These are phyloP conservation scores for Ypsolopha sequella DNA, from an alignment of 2,888 invertebrate genomes.

Conservation along the genomic window DNA sequence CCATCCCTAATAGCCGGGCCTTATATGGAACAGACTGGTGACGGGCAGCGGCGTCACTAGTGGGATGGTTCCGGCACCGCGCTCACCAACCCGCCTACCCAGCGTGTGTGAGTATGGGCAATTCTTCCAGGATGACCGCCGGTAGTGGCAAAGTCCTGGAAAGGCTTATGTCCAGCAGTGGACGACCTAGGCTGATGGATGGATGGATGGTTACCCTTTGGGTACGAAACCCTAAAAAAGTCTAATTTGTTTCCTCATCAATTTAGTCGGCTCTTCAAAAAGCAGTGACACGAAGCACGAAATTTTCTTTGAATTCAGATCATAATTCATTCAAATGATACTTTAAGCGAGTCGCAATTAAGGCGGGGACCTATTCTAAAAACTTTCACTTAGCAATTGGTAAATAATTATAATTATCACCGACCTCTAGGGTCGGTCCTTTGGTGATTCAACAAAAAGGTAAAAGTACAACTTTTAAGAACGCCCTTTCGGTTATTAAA, in stretches of 20 bases:
- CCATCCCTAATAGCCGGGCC: too few relatives aligned
- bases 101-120: too few relatives aligned
- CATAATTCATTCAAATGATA: slow-evolving; percentile 59
- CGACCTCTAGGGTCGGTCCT: slow-evolving; percentile 30
- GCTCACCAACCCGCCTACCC: too few relatives aligned
- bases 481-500: slow-evolving; percentile 58
- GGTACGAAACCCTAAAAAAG: too few relatives aligned
- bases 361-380: slow-evolving; percentile 29
- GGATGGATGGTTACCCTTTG: too few relatives aligned
- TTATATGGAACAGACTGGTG: too few relatives aligned
- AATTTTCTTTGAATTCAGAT: slow-evolving; percentile 37
- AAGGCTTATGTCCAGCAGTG: too few relatives aligned
- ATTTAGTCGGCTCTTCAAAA: slow-evolving; percentile 32
- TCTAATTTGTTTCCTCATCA: slow-evolving; percentile 34
- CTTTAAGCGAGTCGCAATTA: slow-evolving; percentile 57
- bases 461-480: slow-evolving; percentile 53
- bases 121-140: too few relatives aligned
- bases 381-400: slow-evolving; percentile 59
- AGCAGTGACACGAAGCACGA: slow-evolving; percentile 24
- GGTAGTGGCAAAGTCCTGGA: too few relatives aligned
- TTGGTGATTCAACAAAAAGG: slow-evolving; percentile 61
- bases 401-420: slow-evolving; percentile 69
- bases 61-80: too few relatives aligned
- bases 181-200: too few relatives aligned
- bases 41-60: too few relatives aligned